phyloP scores from a whole-genome alignment of 2,888 invertebrate genomes.

The Acanthosepion lycidas region DNA sequence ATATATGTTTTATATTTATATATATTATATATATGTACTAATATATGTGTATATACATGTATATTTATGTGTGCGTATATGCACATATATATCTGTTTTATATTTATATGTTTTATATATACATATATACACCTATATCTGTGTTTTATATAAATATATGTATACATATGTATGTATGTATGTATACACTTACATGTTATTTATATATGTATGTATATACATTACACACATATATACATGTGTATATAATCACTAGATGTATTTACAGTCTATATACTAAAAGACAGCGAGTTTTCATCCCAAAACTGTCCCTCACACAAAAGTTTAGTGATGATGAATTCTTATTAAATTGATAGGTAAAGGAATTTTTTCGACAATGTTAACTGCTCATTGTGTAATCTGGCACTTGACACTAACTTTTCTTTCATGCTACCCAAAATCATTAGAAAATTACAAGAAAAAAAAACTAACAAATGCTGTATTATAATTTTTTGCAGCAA shows the following conservation, averaged over 20 bases:
- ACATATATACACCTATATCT: conserved; percentile 35
- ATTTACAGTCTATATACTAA: neutral
- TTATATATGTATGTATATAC: conserved; percentile 41
- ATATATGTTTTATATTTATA: neutral
- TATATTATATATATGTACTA: conserved; percentile 35
- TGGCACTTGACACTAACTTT: neutral
- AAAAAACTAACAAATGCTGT: neutral
- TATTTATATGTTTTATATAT: conserved; percentile 37
- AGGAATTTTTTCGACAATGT: neutral
- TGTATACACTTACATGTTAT: conserved; percentile 33
- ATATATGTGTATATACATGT: conserved; percentile 36
- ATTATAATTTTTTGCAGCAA: neutral
- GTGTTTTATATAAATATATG: conserved; percentile 37
- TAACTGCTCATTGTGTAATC: neutral
- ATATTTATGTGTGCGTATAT: neutral
- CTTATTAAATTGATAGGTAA: neutral
- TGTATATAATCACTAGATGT: conserved; percentile 33
- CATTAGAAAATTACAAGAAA: neutral
- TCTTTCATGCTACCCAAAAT: neutral
- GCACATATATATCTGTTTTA: neutral
- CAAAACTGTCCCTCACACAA: conserved; percentile 33
- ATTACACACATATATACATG: conserved; percentile 15
- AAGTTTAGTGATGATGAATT: neutral
- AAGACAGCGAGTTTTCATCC: conserved; percentile 33
- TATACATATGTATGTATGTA: neutral